Evolutionary conservation across 2,113 vertebrate genomes (phyloP).

Genomic region (Anseranas semipalmata): DNA sequence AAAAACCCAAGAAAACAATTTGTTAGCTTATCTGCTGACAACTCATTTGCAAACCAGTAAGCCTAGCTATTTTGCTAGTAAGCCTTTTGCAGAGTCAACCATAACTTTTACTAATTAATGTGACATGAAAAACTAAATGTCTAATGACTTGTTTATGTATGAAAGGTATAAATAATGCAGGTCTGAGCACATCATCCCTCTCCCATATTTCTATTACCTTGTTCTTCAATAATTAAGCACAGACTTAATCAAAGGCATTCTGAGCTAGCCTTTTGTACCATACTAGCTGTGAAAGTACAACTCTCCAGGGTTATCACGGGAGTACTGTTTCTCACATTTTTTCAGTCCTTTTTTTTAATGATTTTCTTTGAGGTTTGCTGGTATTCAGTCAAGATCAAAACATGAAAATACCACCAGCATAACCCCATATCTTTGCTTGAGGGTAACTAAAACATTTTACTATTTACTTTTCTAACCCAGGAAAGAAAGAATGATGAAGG

Average conservation of each 20-base stretch:
- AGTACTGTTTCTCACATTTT: background rate
- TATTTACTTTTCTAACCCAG: background rate
- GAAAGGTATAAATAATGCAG: background rate
- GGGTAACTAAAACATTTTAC: background rate
- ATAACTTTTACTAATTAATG: background rate
- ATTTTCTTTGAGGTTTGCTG: background rate
- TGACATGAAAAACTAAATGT: background rate
- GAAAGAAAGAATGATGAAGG: background rate
- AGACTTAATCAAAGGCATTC: background rate
- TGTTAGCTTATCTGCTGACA: background rate
- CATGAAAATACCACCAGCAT: background rate
- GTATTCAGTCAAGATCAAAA: background rate
- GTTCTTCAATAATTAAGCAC: background rate
- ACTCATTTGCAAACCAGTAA: background rate
- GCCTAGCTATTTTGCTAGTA: background rate
- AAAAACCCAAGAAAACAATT: too few relatives aligned
- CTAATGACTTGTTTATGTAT: background rate
- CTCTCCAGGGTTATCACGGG: background rate
- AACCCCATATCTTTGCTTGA: background rate
- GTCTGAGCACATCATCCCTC: background rate
- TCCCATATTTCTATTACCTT: background rate
- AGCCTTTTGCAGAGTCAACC: background rate
- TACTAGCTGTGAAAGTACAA: background rate
- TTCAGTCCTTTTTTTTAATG: background rate
- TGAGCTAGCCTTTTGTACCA: background rate